Conservation (phyloP, 2,888 invertebrate species). For the Leucozona laternaria region DNA sequence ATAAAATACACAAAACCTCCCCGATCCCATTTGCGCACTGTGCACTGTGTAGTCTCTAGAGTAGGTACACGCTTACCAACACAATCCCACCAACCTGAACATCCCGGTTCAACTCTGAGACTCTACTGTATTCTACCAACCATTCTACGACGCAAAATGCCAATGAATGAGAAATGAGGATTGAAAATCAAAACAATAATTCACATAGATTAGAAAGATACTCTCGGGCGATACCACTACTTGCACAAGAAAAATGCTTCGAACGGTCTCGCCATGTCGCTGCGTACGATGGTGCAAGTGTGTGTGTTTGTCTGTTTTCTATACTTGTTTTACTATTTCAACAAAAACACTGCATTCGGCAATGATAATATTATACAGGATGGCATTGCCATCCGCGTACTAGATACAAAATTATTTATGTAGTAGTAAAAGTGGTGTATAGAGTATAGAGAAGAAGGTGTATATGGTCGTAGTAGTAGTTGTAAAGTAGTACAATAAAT, state of each 20-base stretch:
- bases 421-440: slow-evolving; percentile 6
- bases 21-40: slow-evolving; percentile 49
- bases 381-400: slow-evolving; percentile 19
- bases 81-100: background rate
- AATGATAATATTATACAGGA: background rate
- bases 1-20: slow-evolving; percentile 26
- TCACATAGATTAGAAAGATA: slow-evolving; percentile 45
- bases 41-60: background rate
- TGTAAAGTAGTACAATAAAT: slow-evolving; percentile 24
- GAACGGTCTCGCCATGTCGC: background rate
- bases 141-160: slow-evolving; percentile 68
- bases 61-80: slow-evolving; percentile 22
- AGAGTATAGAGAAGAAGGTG: background rate
- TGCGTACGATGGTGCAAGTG: background rate
- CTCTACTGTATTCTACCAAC: slow-evolving; percentile 36
- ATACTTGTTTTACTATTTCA: slow-evolving; percentile 24
- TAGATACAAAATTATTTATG: background rate
- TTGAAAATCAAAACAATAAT: slow-evolving; percentile 73
- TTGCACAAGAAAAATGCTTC: background rate
- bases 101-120: background rate
- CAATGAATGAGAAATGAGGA: slow-evolving; percentile 72
- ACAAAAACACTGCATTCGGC: background rate
- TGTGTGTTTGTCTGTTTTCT: background rate
- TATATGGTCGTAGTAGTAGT: slow-evolving; percentile 27
- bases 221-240: background rate